Base-by-base conservation (phyloP, 1,140 invertebrate genomes). In the Musca vetustissima region DNA sequence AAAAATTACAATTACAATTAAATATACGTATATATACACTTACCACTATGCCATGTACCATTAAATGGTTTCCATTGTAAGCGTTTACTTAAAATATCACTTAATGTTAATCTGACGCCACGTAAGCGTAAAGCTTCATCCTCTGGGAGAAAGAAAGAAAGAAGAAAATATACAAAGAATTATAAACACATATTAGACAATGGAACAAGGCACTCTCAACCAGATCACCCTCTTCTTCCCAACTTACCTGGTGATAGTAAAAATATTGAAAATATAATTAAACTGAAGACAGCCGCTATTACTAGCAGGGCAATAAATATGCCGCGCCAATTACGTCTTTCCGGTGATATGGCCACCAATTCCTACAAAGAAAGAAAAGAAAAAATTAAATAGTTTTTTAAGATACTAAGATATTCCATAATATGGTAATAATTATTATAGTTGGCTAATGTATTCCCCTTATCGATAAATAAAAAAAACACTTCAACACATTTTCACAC, bases 281-380 rank as follows among this genome's bases (percentile, higher is more conserved):
- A 87, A 19, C 91, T 91, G 71, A 93, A 90, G 11, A 97, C 93
- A 6, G 91, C 88, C 14, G 92, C 87, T 69, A 97, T 96, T 25
- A 96, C 94, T 67, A 96, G 84, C 32, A 96, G 85, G 0, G 95
- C 93, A 69, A 96, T 96, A 68, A 92, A 88, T 70, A 96, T 95
- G 14, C 94, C 94, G 28, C 92, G 88, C 93, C 94, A 96, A 85
- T 97, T 96, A 50, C 92, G 85, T 75, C 93, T 89, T 68, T 88
- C 91, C n/a, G 92, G 90, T 17, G 91, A 91, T 21, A 89, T 87
- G 17, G 90, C 90, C 66, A 92, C 92, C 75, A 94, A 80, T 82
- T 95, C 93, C 92, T 93, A 15, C 9, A 57, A 43, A 59, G 24
- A 67, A 67, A n/a, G n/a, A n/a, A 48, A 32, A 25, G 15, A 36